Percentiles rank a stretch among this genome's conserved stretches.
Conservation (phyloP, 2,888 invertebrate genomes). For the Pammene fasciana region DNA sequence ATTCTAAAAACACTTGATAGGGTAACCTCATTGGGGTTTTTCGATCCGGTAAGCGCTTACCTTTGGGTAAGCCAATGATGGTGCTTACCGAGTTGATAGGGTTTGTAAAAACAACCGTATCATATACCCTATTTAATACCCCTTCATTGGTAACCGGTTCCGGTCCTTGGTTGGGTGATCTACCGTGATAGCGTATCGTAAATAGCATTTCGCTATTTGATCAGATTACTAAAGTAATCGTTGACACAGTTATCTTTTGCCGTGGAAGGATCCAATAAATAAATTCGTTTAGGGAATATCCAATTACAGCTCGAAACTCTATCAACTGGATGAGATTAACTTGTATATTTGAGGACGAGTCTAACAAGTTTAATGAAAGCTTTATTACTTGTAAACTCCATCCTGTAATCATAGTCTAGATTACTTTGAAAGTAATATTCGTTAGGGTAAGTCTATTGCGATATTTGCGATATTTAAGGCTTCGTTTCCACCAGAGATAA, state of each 20-base stretch:
- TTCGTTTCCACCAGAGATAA: no score
- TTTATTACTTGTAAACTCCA: slow-evolving; percentile 13
- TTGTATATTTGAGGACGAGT: slow-evolving; percentile 15
- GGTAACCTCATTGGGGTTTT: no score
- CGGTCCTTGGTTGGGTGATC: no score
- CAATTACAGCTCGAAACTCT: slow-evolving; percentile 25
- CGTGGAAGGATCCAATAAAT: slow-evolving; percentile 16
- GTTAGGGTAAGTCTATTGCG: no score
- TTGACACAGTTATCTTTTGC: neutral
- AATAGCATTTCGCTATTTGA: slow-evolving; percentile 4
- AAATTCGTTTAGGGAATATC: slow-evolving; percentile 29
- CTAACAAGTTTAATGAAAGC: slow-evolving; percentile 23
- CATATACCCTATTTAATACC: no score
- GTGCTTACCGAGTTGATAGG: no score
- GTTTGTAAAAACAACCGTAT: no score
- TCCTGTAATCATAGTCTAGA: slow-evolving; percentile 4
- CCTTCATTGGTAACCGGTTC: no score
- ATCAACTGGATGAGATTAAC: slow-evolving; percentile 25
- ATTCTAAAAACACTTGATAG: no score
- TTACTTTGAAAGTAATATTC: slow-evolving; percentile 16
- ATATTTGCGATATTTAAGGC: no score
- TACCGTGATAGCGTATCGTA: neutral
- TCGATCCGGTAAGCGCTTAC: no score
- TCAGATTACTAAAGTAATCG: neutral
- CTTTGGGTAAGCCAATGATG: no score